Conservation (phyloP, 2,888 invertebrate genomes). For the Ceriagrion tenellum region DNA sequence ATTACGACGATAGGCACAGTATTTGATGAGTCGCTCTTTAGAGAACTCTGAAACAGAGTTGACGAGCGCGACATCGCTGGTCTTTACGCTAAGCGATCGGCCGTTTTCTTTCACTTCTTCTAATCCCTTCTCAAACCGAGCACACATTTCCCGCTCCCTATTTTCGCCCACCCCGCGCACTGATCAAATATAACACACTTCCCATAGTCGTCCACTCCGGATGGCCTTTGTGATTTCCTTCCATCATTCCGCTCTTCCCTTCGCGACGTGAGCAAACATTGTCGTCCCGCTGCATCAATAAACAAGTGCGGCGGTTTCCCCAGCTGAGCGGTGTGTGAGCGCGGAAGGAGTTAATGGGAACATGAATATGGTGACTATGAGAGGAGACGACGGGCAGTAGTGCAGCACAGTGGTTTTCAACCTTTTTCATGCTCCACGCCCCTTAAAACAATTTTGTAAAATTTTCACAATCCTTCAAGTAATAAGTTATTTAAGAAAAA, state of each 20-base stretch:
- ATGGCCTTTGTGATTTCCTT: conserved; percentile 4
- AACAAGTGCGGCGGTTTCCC: neutral
- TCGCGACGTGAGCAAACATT: neutral
- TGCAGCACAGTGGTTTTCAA: no score
- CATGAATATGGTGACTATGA: neutral
- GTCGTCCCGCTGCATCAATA: neutral
- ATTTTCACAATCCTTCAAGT: no score
- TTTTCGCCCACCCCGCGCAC: neutral
- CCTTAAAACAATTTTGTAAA: no score
- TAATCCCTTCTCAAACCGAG: neutral
- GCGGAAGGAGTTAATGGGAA: neutral
- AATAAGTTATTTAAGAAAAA: no score
- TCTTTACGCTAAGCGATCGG: neutral
- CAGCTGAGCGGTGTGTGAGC: neutral
- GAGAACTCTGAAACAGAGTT: no score
- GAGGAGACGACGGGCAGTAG: no score
- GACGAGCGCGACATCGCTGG: no score
- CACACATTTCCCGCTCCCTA: neutral
- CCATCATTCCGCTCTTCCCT: neutral
- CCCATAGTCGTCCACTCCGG: neutral
- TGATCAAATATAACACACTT: neutral
- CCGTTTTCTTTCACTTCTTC: neutral
- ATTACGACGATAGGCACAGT: no score
- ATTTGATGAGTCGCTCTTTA: no score
- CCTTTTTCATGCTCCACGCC: no score